Base-by-base conservation (phyloP, 30 jellyfish, hydroid and myxozoan genomes). In the Aurelia sp. region DNA sequence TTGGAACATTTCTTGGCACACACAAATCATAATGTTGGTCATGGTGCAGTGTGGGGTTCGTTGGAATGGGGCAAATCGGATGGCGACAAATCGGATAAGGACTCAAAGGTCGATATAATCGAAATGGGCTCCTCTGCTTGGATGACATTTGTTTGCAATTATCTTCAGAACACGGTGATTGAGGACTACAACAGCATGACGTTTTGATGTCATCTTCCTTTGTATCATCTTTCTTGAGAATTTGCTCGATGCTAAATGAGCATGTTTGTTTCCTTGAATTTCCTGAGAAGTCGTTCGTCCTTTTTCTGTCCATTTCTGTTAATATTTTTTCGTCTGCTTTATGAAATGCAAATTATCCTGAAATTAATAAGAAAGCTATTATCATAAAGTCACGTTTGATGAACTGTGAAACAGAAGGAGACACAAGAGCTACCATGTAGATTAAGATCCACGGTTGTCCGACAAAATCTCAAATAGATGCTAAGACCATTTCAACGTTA, bases 171-270 rank as follows among this genome's bases (percentile, higher is more conserved):
- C 51, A 60, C 8, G 30, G 6, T 16, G 70, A 65, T 9, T 11
- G 19, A 10, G 89, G 61, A n/a, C 89, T 63, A 7, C 79, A 37
- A 50, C 89, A 78, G 33, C 79, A 78, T 3, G 66, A 20, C 5
- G 11, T 50, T 44, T 19, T 64, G 30, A 30, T 17, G 12, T 64
- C 58, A 16, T 30, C 20, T 27, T 78, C 71, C 17, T 65, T 60
- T 19, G 20, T 62, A 15, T 50, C 71, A 52, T 71, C 86, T 48
- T 66, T 63, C 58, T 52, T 70, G 69, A 84, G 48, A 66, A 84
- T 84, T 19, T 61, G 64, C 21, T 84, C 93, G 40, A 84, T 84
- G 87, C 93, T 84, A 70, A 84, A 84, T 23, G 93, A 84, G 55
- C 68, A 84, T 13, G 86, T 35, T 37, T 50, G 59, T 47, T 75